Conservation (phyloP, 2,113 vertebrate species). For the Bostrychus sinensis region DNA sequence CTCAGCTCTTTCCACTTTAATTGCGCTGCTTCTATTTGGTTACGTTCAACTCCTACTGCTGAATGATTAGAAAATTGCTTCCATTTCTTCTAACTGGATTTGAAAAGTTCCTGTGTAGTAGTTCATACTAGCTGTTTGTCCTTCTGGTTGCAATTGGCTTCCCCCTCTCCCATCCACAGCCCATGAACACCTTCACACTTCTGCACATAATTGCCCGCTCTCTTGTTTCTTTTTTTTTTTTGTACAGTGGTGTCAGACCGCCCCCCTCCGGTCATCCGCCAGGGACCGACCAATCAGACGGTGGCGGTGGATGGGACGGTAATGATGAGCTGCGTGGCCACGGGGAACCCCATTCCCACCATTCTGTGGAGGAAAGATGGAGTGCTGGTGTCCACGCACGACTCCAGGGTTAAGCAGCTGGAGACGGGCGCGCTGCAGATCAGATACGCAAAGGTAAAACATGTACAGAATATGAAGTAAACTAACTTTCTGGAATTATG, state of each 20-base stretch:
- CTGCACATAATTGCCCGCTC: slow-evolving; percentile 26
- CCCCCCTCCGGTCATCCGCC: slow-evolving; percentile 93
- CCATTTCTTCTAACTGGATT: slow-evolving; percentile 85
- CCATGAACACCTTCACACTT: slow-evolving; percentile 23
- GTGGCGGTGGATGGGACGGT: slow-evolving; percentile 94
- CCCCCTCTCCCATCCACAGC: slow-evolving; percentile 7
- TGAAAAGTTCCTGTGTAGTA: slow-evolving; percentile 40
- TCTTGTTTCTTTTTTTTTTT: slow-evolving; percentile 19
- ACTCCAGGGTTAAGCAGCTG: slow-evolving; percentile 92
- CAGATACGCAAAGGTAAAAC: slow-evolving; percentile 92
- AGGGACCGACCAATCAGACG: slow-evolving; percentile 96
- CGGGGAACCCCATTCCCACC: slow-evolving; percentile 88
- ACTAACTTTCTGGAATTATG: too few relatives aligned
- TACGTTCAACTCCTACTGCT: slow-evolving; percentile 82
- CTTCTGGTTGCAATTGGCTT: slow-evolving; percentile 49
- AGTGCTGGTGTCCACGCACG: slow-evolving; percentile 89
- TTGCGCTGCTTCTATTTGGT: slow-evolving; percentile 84
- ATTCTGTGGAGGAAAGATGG: slow-evolving; percentile 97
- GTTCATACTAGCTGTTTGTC: slow-evolving; percentile 40
- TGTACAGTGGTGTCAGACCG: slow-evolving; percentile 92
- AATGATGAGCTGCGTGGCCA: slow-evolving; percentile 86
- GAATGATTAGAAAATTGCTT: slow-evolving; percentile 89
- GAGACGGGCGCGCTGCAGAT: slow-evolving; percentile 92
- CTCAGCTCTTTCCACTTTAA: slow-evolving; percentile 77
- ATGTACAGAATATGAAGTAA: neutral